Base-by-base conservation (phyloP, 2,888 invertebrate genomes). In the Synergus gifuensis region DNA sequence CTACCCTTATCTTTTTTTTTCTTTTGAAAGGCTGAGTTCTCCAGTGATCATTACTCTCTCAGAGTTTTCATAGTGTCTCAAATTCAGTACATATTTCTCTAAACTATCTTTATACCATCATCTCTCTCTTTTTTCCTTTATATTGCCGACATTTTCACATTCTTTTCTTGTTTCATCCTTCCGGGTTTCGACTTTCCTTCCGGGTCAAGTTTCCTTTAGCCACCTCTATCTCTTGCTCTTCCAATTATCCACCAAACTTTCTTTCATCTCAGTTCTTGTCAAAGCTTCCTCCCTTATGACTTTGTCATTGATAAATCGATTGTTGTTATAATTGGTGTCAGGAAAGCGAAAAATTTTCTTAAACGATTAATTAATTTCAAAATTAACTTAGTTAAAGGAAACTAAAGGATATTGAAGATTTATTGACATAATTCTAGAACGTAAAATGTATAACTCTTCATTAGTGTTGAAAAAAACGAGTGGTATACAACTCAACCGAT, bases 1-100 rank as follows among this genome's bases (percentile, higher is more conserved):
- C 69, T 69, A 69, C 69, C 69, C 69, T 69, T 69, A 69, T 69
- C 46, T 28, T 28, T 69, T 46, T 46, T 69, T 49, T 49, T 49
- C 69, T 69, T 69, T 69, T 49, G 49, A 69, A 69, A 36, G 49
- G 49, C 49, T 49, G 46, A 69, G 69, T 69, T 69, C 49, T 28
- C 46, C 69, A 69, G 28, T 28, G 69, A 69, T 69, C 69, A 69
- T 69, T 69, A 69, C 49, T 58, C 5, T 18, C 18, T 58, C 58
- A 58, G 18, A 58, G 49, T 16, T 69, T 46, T 69, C 69, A 28
- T 69, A 16, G 69, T 46, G 44, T 69, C 49, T 49, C 49, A 46
- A 69, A 69, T 69, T 28, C 49, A 16, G 49, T 28, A 28, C 22
- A 28, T 49, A 69, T 49, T 69, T 69, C 49, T 69, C 49, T 49